Conservation (phyloP, 1,140 invertebrate genomes). For the Pogonomyrmex barbatus region DNA sequence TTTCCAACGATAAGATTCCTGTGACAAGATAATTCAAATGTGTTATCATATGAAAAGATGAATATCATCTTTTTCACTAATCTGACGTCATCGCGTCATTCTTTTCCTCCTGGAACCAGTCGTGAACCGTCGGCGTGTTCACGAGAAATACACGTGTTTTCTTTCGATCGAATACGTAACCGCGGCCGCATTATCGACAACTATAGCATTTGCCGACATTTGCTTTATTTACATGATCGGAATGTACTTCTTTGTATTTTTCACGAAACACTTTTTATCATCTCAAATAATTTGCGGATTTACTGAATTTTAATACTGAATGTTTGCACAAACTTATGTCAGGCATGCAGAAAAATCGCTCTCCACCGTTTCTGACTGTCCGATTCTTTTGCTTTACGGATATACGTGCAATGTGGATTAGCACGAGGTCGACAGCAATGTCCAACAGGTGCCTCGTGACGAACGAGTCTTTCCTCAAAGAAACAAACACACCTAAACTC, state of each 20-base stretch:
- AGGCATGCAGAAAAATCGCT: background rate
- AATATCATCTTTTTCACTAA: constrained; percentile 23
- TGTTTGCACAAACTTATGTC: background rate
- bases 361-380: background rate
- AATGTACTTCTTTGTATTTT: background rate
- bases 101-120: constrained; percentile 34
- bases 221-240: constrained; percentile 18
- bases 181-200: constrained; percentile 28
- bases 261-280: background rate
- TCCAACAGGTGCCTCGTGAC: constrained; percentile 18
- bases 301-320: background rate
- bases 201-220: background rate
- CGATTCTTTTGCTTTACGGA: background rate
- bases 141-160: constrained; percentile 18
- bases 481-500: background rate
- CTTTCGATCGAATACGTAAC: constrained; percentile 53
- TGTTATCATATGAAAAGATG: too few species aligned
- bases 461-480: background rate
- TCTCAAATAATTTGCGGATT: background rate
- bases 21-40: background rate
- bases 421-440: constrained; percentile 14
- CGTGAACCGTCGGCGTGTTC: background rate
- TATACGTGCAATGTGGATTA: constrained; percentile 9
- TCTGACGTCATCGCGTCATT: constrained; percentile 20
- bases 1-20: constrained; percentile 40